Conservation (phyloP, 2,888 invertebrate species). For the Eretmocerus hayati region DNA sequence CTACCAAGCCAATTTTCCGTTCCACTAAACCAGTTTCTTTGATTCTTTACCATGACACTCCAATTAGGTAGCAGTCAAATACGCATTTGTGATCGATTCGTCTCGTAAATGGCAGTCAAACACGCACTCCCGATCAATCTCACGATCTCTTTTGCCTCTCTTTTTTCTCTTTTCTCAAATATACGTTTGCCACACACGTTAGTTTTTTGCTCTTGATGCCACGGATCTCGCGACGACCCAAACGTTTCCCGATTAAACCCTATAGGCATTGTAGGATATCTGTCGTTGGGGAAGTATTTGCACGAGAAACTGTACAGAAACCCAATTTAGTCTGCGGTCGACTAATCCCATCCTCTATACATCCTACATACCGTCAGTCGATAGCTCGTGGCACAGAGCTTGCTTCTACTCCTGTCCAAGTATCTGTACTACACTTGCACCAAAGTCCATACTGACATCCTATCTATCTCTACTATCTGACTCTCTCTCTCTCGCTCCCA, state of each 20-base stretch:
- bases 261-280: constrained; percentile 27
- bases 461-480: neutral
- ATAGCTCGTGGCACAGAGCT: constrained; percentile 37
- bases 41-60: too few relatives aligned
- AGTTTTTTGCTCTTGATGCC: too few relatives aligned
- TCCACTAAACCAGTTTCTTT: too few relatives aligned
- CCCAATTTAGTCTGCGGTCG: constrained; percentile 45
- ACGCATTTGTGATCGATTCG: too few relatives aligned
- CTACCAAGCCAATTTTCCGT: too few relatives aligned
- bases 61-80: too few relatives aligned
- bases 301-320: constrained; percentile 41
- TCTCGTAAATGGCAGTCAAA: too few relatives aligned
- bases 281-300: constrained; percentile 37
- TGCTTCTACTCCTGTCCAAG: constrained; percentile 22
- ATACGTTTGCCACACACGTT: too few relatives aligned
- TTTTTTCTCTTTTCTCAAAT: too few relatives aligned
- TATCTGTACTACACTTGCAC: neutral
- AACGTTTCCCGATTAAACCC: constrained; percentile 25
- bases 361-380: constrained; percentile 42
- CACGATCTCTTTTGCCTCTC: too few relatives aligned
- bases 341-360: constrained; percentile 43
- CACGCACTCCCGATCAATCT: too few relatives aligned
- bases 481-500: neutral
- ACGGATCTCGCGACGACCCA: too few relatives aligned
- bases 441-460: constrained; percentile 8